Evolutionary conservation across 2,888 invertebrate species (phyloP), one percentile per base, ranked within the genome.

Genomic region (Stratiomys singularior): DNA sequence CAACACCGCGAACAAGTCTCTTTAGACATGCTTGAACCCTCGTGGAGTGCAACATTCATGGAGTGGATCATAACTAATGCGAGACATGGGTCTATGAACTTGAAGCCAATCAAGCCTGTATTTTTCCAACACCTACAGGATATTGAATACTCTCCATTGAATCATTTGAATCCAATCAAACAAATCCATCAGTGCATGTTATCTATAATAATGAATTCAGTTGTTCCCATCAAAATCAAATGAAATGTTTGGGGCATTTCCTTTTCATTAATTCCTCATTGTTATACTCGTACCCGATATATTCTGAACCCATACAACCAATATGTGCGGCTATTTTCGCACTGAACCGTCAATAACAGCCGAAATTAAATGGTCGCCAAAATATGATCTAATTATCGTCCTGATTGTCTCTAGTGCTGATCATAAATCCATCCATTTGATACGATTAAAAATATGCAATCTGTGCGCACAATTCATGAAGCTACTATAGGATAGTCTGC

Each of bases 371-470:
- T 56, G 56, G 58, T 56, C 28, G 18, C 56, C 56, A 52, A 72
- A 56, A 30, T 72, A 72, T 56, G 56, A 56, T 72, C 72, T 72
- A 72, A 72, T 72, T 56, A 56, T 28, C 3, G 18, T 28, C 7
- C 56, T 56, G 56, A 72, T 56, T 72, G 69, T 56, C 72, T 56
- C 52, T 30, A 18, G 25, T 13, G n/a, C 56, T 72, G 18, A 9
- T 56, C 74, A 67, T 74, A 60, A 67, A 77, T 79, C 74, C 46
- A 60, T 77, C 77, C 74, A 79, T 79, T 79, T 77, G 77, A 21
- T 37, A 46, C 64, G 74, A 79, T 77, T 77, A 79, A 79, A 52
- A 79, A 79, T 76, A 77, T 79, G 56, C 37, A 79, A 77, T 79
- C 66, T 77, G 67, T 77, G 56, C 74, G 52, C 72, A 56, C 37